Percentiles rank a stretch among this genome's conserved stretches.
These are phyloP conservation scores for Dimorphilus gyrociliatus DNA, from an alignment of 2,888 invertebrate genomes.

Conservation along the genomic window DNA sequence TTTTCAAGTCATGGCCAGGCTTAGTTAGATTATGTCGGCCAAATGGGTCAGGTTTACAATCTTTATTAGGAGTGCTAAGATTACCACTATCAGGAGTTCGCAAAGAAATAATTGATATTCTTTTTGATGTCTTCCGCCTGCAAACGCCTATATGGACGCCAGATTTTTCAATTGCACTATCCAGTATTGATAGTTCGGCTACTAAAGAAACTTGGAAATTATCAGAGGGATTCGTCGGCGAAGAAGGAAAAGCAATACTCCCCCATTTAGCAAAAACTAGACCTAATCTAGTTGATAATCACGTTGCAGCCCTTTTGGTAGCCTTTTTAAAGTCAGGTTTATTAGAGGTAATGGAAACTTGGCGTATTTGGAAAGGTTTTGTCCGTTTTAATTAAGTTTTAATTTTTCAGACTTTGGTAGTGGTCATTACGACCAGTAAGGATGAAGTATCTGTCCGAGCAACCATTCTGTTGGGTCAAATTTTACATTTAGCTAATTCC, in stretches of 20 bases:
- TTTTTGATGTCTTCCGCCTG: constrained; percentile 73
- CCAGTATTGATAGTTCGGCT: constrained; percentile 47
- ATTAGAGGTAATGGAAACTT: constrained; percentile 45
- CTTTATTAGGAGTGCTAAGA: constrained; percentile 46
- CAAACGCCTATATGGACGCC: constrained; percentile 78
- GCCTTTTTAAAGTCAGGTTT: constrained; percentile 71
- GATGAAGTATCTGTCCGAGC: constrained; percentile 76
- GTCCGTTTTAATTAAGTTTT: background rate
- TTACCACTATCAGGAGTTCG: constrained; percentile 57
- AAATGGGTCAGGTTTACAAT: constrained; percentile 34
- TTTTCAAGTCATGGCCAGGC: constrained; percentile 71
- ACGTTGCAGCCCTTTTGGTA: constrained; percentile 68
- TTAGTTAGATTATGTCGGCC: constrained; percentile 36
- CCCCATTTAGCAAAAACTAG: constrained; percentile 65
- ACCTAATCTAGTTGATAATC: constrained; percentile 76
- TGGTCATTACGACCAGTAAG: constrained; percentile 69
- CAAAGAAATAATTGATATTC: constrained; percentile 77
- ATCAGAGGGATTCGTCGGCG: constrained; percentile 82
- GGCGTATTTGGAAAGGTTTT: background rate
- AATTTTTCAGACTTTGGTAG: constrained; percentile 56
- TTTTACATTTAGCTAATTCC: constrained; percentile 54
- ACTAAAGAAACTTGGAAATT: constrained; percentile 53
- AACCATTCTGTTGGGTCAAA: constrained; percentile 70
- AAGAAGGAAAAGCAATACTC: constrained; percentile 67
- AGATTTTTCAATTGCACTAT: constrained; percentile 69